Evolutionary conservation across 2,113 vertebrate species (phyloP).

Genomic region (Stegastes partitus): DNA sequence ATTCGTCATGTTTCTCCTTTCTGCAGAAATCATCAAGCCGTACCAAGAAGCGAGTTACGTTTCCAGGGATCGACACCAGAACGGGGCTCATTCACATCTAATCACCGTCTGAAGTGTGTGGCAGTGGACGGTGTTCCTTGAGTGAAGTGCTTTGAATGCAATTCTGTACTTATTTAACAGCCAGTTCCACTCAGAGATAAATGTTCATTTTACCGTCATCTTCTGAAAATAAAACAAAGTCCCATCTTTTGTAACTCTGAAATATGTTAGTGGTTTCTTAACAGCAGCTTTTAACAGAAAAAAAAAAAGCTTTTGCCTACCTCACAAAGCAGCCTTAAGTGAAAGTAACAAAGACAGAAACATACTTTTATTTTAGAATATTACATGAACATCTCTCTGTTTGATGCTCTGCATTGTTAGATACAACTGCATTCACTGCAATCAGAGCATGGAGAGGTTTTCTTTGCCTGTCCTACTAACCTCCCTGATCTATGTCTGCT

Average conservation of each 20-base stretch:
- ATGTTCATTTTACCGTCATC: background rate
- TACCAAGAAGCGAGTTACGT: constrained; percentile 34
- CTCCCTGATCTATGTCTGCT: background rate
- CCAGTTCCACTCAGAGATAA: background rate
- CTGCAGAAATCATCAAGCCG: constrained; percentile 14
- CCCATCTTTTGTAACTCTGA: background rate
- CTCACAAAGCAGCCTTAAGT: background rate
- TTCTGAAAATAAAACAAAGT: constrained; percentile 20
- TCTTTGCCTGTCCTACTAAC: background rate
- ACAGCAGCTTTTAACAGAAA: constrained; percentile 22
- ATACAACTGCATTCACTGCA: background rate
- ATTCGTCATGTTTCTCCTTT: background rate
- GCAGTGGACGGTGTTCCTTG: background rate
- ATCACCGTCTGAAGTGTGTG: background rate
- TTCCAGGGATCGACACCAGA: constrained; percentile 26
- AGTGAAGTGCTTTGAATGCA: background rate
- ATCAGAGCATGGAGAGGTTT: background rate
- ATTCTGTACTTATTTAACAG: background rate
- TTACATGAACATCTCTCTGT: background rate
- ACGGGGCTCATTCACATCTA: background rate
- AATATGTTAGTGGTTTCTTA: constrained; percentile 5
- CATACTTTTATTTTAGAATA: background rate
- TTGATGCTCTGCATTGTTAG: too few species aligned
- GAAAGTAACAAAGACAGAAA: background rate
- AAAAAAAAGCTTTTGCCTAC: constrained; percentile 1